Evolutionary conservation across 2,113 vertebrate species (phyloP).

Genomic region (Crotalus helleri): DNA sequence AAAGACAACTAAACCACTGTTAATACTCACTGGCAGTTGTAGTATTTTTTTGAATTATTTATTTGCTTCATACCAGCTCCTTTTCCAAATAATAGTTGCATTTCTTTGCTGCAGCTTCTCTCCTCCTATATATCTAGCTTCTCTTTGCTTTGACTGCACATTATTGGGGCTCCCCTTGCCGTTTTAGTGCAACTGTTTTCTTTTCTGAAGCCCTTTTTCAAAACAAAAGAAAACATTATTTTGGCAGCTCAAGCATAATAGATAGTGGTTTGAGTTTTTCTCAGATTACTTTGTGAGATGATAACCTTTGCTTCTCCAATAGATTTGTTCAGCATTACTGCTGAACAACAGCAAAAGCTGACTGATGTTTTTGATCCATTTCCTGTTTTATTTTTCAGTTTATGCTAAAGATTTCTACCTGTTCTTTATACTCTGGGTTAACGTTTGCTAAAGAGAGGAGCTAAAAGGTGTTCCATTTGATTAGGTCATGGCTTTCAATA

Average conservation of each 20-base stretch:
- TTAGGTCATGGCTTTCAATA: conserved; percentile 21
- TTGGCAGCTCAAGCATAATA: not conserved
- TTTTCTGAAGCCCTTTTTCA: not conserved
- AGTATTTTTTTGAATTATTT: not conserved
- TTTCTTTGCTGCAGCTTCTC: not conserved
- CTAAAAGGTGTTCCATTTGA: conserved; percentile 15
- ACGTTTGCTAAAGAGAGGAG: conserved; percentile 25
- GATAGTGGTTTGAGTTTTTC: not conserved
- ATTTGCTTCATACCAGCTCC: not conserved
- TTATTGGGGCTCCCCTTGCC: not conserved
- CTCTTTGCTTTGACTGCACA: not conserved
- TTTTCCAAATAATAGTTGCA: not conserved
- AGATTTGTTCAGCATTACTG: not conserved
- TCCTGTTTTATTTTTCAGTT: not conserved
- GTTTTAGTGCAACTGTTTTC: not conserved
- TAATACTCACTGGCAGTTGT: not conserved
- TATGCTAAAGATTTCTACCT: conserved; percentile 8
- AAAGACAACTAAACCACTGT: not conserved
- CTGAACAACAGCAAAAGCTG: not conserved
- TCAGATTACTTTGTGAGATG: conserved; percentile 8
- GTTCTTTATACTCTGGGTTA: conserved; percentile 28
- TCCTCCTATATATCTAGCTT: not conserved
- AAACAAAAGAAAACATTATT: not conserved
- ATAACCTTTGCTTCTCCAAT: conserved; percentile 10
- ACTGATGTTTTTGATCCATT: not conserved